Evolutionary conservation across 2,113 vertebrate genomes (phyloP).

Genomic region (Python bivittatus): DNA sequence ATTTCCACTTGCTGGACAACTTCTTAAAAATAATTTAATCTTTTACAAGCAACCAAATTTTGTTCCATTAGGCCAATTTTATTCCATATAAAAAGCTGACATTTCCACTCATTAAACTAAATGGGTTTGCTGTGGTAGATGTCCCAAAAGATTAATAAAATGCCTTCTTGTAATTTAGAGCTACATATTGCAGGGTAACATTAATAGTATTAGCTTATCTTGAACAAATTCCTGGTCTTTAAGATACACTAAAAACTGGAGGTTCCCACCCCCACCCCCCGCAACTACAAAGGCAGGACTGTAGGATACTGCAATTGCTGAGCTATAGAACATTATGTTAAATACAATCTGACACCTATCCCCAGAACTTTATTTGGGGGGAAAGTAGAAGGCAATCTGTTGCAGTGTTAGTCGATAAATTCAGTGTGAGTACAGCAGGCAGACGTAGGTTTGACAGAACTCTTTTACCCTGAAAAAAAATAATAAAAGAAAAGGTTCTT

Average conservation of each 20-base stretch:
- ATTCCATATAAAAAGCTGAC: slow-evolving; percentile 25
- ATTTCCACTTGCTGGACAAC: neutral
- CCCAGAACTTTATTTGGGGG: slow-evolving; percentile 1
- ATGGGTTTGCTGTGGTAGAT: slow-evolving; percentile 22
- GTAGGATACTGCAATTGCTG: neutral
- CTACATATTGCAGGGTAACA: slow-evolving; percentile 6
- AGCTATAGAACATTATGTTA: slow-evolving; percentile 30
- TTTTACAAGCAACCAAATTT: slow-evolving; percentile 23
- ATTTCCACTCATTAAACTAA: slow-evolving; percentile 31
- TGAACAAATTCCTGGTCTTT: slow-evolving; percentile 13
- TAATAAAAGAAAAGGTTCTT: neutral
- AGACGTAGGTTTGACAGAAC: neutral
- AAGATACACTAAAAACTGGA: neutral
- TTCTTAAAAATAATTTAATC: slow-evolving; percentile 4
- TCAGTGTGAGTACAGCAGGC: neutral
- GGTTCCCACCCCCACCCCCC: too few species aligned
- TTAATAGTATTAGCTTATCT: slow-evolving; percentile 11
- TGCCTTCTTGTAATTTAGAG: slow-evolving; percentile 26
- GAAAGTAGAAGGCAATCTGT: neutral
- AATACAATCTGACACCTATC: slow-evolving; percentile 1
- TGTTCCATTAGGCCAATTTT: slow-evolving; percentile 20
- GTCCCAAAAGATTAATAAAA: slow-evolving; percentile 35
- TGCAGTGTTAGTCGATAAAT: neutral
- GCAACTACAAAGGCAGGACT: neutral
- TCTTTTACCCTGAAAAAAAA: neutral